Base-by-base conservation (phyloP, 2,113 vertebrate genomes). In the Dipodomys spectabilis region DNA sequence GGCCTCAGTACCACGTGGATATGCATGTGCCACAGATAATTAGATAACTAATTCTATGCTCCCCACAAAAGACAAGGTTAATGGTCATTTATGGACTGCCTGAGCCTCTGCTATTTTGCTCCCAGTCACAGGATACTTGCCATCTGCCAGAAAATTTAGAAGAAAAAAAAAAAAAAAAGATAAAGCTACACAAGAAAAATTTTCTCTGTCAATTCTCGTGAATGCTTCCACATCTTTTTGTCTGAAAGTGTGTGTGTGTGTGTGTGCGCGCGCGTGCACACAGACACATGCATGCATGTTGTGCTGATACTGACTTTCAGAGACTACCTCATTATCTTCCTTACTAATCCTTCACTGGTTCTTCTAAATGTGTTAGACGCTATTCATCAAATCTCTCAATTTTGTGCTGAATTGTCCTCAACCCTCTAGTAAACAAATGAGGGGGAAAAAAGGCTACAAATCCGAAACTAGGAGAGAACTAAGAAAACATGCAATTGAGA, bases 341-440 rank as follows among this genome's bases (percentile, higher is more conserved):
- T 94, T 77, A 82, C 62, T 39, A 78, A 67, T 49, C 39, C 39
- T 39, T 39, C 39, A 39, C 62, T 93, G 22, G 0, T 78, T 23
- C 91, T 44, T 60, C 16, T 7, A 45, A 32, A n/a, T 90, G 30
- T 44, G 16, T 8, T 8, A 71, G 35, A 69, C n/a, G 25, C 28
- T 75, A 45, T 39, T 86, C 44, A 35, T 77, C 32, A 82, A 94
- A 82, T 20, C 28, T 77, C 88, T 83, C 65, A 83, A 90, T 64
- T 74, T 73, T 35, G 75, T 64, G 32, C 35, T 86, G 44, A 91
- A 44, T 27, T 92, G 7, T 77, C 53, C 88, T 89, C 28, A 88
- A 35, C 45, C 4, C 44, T 91, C 44, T 86, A 83, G 35, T 13
- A 93, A 78, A 80, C 22, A 89, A 49, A 82, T 67, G 62, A 39